Percentiles rank a stretch among this genome's conserved stretches.
Evolutionary conservation across 2,888 invertebrate genomes (phyloP).

Genomic region (Nebria brevicollis): DNA sequence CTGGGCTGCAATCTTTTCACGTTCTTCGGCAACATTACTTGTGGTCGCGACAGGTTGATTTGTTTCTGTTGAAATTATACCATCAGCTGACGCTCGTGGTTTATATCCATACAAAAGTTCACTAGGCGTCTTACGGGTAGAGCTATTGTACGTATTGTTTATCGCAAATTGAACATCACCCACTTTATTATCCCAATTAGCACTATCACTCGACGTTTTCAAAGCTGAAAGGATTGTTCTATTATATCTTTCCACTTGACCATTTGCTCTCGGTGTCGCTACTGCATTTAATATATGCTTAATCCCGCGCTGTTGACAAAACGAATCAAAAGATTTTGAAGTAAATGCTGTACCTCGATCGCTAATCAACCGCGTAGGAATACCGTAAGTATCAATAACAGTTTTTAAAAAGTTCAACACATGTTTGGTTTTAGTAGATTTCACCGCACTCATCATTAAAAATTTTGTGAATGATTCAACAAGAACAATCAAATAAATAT

Average conservation of each 20-base stretch:
- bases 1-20: not conserved
- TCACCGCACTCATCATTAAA: slow-evolving; percentile 54
- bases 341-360: slow-evolving; percentile 58
- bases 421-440: slow-evolving; percentile 52
- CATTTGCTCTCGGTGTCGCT: slow-evolving; percentile 52
- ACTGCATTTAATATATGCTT: slow-evolving; percentile 50
- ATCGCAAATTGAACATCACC: slow-evolving; percentile 53
- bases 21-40: not conserved
- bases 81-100: slow-evolving; percentile 7
- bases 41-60: not conserved
- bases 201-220: slow-evolving; percentile 48
- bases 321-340: slow-evolving; percentile 52
- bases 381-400: slow-evolving; percentile 52
- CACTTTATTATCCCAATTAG: slow-evolving; percentile 53
- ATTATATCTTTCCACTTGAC: slow-evolving; percentile 50
- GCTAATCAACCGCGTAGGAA: slow-evolving; percentile 52
- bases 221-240: slow-evolving; percentile 51
- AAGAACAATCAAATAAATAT: slow-evolving; percentile 49
- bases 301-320: slow-evolving; percentile 52
- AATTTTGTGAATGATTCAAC: slow-evolving; percentile 59
- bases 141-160: slow-evolving; percentile 50
- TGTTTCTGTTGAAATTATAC: not conserved
- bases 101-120: slow-evolving; percentile 52
- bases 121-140: slow-evolving; percentile 50
- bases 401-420: slow-evolving; percentile 52